These are phyloP conservation scores for Psittacula cyanocephala DNA, from an alignment of 2,113 vertebrate genomes.

Conservation along the genomic window DNA sequence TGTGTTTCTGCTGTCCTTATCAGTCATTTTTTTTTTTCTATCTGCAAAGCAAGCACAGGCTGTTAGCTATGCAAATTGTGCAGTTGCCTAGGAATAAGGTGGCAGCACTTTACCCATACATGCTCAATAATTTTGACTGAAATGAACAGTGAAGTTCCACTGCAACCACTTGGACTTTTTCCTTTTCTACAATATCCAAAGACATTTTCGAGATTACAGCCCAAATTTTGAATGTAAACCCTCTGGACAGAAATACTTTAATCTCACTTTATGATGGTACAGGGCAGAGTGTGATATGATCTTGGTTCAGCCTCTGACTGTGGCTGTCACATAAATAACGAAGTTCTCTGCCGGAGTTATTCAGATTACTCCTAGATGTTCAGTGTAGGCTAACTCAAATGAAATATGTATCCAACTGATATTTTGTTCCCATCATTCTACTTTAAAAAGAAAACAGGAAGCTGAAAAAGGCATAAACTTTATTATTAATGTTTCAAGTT, in stretches of 20 bases:
- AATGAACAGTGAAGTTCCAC: background rate
- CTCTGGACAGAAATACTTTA: background rate
- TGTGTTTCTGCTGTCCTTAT: background rate
- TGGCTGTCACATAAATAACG: background rate
- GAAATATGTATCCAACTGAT: background rate
- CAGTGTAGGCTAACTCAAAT: background rate
- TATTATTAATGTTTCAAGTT: background rate
- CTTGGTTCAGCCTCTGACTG: background rate
- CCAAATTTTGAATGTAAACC: background rate
- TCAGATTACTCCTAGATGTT: background rate
- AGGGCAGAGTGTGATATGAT: background rate
- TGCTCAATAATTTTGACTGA: background rate
- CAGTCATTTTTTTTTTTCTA: background rate
- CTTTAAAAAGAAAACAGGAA: background rate
- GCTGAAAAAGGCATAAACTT: background rate
- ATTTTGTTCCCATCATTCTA: background rate
- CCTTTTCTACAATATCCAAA: background rate
- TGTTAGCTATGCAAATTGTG: background rate
- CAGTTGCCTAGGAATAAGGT: background rate
- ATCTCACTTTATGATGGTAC: background rate
- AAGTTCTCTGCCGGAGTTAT: background rate
- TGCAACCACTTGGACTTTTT: background rate
- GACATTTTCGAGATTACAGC: background rate
- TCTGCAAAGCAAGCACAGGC: background rate
- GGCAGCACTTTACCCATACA: background rate